phyloP scores from a whole-genome alignment of 2,797 vertebrate species.

The Acrossocheilus fasciatus region DNA sequence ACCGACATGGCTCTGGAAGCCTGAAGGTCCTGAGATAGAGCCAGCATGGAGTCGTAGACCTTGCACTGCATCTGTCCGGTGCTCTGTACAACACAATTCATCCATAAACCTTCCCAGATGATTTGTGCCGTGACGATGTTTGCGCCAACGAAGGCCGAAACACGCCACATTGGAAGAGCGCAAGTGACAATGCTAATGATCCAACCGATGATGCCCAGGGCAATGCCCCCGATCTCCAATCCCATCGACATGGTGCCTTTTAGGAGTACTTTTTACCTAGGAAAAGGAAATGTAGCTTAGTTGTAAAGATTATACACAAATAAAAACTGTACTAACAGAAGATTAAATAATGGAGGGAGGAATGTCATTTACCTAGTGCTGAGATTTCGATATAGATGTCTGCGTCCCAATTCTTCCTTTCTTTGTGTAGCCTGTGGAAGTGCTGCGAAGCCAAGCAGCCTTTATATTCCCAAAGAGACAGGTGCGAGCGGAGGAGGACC shows the following conservation, averaged over 20 bases:
- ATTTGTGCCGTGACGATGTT: constrained; percentile 92
- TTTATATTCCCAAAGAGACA: constrained; percentile 74
- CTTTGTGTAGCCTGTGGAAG: constrained; percentile 64
- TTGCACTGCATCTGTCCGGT: constrained; percentile 94
- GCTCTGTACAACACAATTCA: constrained; percentile 89
- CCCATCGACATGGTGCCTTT: constrained; percentile 89
- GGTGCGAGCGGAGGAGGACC: constrained; percentile 67
- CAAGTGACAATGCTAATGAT: constrained; percentile 85
- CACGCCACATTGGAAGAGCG: constrained; percentile 90
- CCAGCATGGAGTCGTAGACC: constrained; percentile 88
- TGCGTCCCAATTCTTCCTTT: constrained; percentile 20
- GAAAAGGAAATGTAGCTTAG: background rate
- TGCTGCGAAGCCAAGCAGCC: constrained; percentile 69
- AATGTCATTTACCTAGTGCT: constrained; percentile 18
- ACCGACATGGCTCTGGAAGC: constrained; percentile 89
- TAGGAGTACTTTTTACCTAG: background rate
- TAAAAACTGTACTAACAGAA: background rate
- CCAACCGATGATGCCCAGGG: constrained; percentile 87
- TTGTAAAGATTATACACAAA: background rate
- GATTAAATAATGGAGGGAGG: background rate
- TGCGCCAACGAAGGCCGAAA: constrained; percentile 88
- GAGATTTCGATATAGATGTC: background rate
- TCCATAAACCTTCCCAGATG: constrained; percentile 90
- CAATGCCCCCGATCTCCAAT: constrained; percentile 88
- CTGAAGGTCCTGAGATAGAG: constrained; percentile 86